These are phyloP conservation scores for Virgularia gustaviana DNA, from an alignment of 92 coral and sea anemone genomes.

Conservation along the genomic window DNA sequence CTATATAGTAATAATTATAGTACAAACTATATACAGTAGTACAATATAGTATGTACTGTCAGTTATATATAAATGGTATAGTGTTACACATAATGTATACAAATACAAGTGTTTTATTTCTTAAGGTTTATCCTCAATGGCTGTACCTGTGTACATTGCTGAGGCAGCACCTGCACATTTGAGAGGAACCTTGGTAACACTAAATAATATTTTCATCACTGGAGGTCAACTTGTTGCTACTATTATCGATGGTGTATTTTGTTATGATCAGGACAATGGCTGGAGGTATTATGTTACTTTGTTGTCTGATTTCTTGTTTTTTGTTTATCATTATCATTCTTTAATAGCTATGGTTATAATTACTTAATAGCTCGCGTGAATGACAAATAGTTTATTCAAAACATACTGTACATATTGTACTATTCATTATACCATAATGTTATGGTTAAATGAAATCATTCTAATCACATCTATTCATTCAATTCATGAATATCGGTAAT, in stretches of 20 bases:
- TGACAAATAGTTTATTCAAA: no score
- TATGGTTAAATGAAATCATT: no score
- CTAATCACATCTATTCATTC: no score
- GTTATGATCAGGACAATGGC: conserved; percentile 57
- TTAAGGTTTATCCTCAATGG: conserved; percentile 79
- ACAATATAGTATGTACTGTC: background rate
- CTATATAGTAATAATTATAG: no score
- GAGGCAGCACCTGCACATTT: conserved; percentile 80
- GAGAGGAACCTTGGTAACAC: conserved; percentile 76
- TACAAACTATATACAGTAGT: no score
- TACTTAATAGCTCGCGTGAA: no score
- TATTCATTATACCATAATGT: no score
- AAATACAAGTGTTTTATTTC: background rate
- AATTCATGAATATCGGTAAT: no score
- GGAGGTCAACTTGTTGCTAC: conserved; percentile 93
- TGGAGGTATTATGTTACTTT: conserved; percentile 84
- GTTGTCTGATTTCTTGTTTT: no score
- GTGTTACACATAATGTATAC: background rate
- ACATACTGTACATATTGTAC: no score
- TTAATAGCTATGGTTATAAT: no score
- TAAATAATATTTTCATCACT: conserved; percentile 76
- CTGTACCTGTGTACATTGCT: conserved; percentile 84
- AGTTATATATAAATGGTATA: background rate
- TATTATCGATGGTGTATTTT: conserved; percentile 71
- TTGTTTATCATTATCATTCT: no score